phyloP scores from a whole-genome alignment of 2,113 vertebrate species.

The Nipponia nippon region DNA sequence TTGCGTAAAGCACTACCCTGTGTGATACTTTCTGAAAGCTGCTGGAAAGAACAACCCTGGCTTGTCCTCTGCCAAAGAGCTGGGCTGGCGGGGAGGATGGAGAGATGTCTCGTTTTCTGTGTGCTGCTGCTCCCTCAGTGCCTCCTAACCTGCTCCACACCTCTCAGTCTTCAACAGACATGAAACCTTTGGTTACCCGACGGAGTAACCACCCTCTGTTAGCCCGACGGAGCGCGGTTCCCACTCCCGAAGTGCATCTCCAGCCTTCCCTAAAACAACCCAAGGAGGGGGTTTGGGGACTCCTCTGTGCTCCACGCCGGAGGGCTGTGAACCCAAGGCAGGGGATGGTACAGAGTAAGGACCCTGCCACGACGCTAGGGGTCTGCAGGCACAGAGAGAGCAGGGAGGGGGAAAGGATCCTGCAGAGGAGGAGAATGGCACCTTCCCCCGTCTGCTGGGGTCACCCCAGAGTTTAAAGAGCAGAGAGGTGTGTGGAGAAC shows the following conservation, averaged over 20 bases:
- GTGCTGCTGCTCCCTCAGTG: neutral
- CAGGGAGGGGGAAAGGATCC: neutral
- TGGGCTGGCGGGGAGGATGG: neutral
- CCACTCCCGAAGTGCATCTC: neutral
- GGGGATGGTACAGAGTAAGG: neutral
- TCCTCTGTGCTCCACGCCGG: neutral
- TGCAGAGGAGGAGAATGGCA: neutral
- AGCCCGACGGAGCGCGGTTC: accelerated
- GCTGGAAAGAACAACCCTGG: neutral
- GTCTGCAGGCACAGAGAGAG: neutral
- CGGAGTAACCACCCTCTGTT: neutral
- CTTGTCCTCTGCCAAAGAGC: neutral
- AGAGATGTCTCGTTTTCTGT: neutral
- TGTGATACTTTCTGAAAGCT: neutral
- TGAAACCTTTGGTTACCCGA: neutral
- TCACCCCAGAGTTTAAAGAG: neutral
- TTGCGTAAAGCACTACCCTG: neutral
- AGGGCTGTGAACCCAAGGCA: neutral
- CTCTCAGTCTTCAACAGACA: neutral
- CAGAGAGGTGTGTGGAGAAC: neutral
- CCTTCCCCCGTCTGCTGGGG: neutral
- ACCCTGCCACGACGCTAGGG: neutral
- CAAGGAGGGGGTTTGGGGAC: neutral
- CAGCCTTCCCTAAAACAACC: neutral
- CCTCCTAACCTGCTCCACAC: neutral